Conservation (phyloP, 30 jellyfish, hydroid and myxozoan species). For the Phacellophora camtschatica region DNA sequence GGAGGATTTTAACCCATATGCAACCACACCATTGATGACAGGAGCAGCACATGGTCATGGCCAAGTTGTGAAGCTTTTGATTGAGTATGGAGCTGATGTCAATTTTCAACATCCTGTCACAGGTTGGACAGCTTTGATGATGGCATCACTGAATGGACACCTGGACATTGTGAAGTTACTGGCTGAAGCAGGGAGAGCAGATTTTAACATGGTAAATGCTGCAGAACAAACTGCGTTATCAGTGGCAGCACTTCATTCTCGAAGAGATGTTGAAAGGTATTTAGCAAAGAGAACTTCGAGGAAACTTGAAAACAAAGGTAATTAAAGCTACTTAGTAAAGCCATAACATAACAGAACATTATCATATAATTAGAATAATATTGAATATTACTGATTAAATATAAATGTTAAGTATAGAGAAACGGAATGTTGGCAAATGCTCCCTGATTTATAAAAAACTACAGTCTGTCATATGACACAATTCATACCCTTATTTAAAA, state of each 20-base stretch:
- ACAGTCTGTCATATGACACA: no score
- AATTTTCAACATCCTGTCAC: conserved; percentile 82
- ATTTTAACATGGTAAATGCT: conserved; percentile 68
- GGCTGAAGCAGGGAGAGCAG: conserved; percentile 80
- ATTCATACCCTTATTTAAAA: no score
- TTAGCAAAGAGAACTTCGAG: conserved; percentile 50
- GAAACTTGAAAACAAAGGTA: conserved; percentile 50
- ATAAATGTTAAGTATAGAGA: no score
- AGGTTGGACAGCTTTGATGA: conserved; percentile 95
- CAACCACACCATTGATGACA: conserved; percentile 77
- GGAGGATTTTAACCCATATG: conserved; percentile 52
- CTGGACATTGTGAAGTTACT: conserved; percentile 70
- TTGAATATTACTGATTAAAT: no score
- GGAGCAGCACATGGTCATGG: conserved; percentile 96
- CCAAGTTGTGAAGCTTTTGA: conserved; percentile 50
- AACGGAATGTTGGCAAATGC: no score
- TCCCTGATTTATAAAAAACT: no score
- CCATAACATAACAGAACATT: no score
- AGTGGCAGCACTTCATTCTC: conserved; percentile 52
- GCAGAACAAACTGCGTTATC: conserved; percentile 80
- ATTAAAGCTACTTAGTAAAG: no score
- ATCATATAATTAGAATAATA: no score
- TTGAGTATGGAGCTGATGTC: conserved; percentile 77
- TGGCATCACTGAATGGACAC: conserved; percentile 92
- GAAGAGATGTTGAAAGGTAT: conserved; percentile 72